phyloP scores from a whole-genome alignment of 2,888 invertebrate species.

The Scelioninae gen. 2 region DNA sequence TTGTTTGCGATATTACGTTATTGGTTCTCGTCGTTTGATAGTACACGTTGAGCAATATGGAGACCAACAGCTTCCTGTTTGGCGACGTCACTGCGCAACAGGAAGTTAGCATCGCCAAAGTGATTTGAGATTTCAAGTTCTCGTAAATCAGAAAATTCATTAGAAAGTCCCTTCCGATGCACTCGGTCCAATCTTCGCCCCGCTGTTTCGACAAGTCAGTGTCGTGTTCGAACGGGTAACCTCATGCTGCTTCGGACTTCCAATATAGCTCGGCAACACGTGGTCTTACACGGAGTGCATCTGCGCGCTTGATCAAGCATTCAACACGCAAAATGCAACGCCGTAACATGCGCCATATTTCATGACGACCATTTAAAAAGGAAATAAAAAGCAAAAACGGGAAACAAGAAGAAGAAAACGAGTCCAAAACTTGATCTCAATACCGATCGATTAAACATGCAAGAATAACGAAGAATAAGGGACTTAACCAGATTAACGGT shows the following conservation, averaged over 20 bases:
- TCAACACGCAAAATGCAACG: constrained; percentile 66
- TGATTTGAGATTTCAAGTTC: constrained; percentile 36
- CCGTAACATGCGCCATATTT: constrained; percentile 53
- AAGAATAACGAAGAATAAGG: constrained; percentile 39
- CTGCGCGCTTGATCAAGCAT: constrained; percentile 68
- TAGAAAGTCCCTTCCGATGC: constrained; percentile 65
- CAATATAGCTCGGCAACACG: constrained; percentile 61
- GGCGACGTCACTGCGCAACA: constrained; percentile 16
- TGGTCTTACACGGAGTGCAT: constrained; percentile 63
- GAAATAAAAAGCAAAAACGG: background rate
- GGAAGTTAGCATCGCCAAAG: constrained; percentile 40
- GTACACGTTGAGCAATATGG: constrained; percentile 19
- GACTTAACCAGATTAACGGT: constrained; percentile 37
- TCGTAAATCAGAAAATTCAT: constrained; percentile 69
- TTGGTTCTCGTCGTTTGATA: no score
- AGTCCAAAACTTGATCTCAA: constrained; percentile 27
- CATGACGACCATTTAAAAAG: constrained; percentile 27
- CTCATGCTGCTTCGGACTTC: constrained; percentile 63
- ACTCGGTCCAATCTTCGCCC: constrained; percentile 63
- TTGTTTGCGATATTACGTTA: no score
- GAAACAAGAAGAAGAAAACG: background rate
- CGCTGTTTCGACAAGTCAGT: constrained; percentile 68
- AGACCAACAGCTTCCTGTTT: constrained; percentile 35
- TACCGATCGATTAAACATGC: constrained; percentile 39
- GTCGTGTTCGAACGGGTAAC: constrained; percentile 67